These are phyloP conservation scores for Triplophysa rosa DNA, from an alignment of 2,113 vertebrate genomes.

Conservation along the genomic window DNA sequence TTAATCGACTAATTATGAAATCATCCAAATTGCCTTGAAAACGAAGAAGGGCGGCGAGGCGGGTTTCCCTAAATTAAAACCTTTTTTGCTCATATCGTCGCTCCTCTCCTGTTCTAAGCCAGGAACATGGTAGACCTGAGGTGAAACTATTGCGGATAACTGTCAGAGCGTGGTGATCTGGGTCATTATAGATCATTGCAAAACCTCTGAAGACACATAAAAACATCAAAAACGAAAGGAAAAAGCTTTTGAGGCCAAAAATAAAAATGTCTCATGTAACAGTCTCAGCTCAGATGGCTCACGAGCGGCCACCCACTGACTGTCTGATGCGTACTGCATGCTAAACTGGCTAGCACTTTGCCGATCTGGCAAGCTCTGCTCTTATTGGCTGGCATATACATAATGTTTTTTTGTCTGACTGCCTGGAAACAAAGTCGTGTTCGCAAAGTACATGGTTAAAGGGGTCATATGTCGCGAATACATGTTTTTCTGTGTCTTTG, in stretches of 20 bases:
- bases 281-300: too few relatives aligned
- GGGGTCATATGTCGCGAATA: too few relatives aligned
- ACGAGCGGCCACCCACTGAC: too few relatives aligned
- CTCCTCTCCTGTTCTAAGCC: neutral
- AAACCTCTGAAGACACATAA: neutral
- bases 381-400: too few relatives aligned
- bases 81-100: neutral
- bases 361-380: too few relatives aligned
- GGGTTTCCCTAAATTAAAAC: slow-evolving; percentile 19
- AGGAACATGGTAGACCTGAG: neutral
- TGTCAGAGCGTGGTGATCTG: neutral
- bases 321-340: too few relatives aligned
- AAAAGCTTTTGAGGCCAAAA: neutral
- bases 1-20: slow-evolving; percentile 38
- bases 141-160: neutral
- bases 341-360: too few relatives aligned
- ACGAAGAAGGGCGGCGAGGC: neutral
- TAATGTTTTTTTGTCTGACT: too few relatives aligned
- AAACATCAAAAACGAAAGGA: neutral
- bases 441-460: too few relatives aligned
- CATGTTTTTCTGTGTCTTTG: too few relatives aligned
- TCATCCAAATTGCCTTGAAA: slow-evolving; percentile 15
- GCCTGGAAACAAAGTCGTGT: too few relatives aligned
- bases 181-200: neutral
- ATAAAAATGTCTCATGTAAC: too few relatives aligned